A percentile compares a stretch with the other conserved stretches of the same genome.
phyloP scores from a whole-genome alignment of 2,888 invertebrate genomes.

The Ryuthela nishihirai region DNA sequence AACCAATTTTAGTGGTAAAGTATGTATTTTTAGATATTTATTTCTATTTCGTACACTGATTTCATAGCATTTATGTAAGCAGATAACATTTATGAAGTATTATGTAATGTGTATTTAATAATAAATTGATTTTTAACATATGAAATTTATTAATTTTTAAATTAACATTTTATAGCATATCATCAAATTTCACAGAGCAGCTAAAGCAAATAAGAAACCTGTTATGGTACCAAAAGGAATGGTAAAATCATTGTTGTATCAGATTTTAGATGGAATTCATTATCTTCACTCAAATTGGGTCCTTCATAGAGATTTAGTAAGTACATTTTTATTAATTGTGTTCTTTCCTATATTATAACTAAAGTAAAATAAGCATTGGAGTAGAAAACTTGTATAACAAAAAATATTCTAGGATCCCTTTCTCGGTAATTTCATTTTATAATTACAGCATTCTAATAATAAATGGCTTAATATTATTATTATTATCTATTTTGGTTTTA shows the following conservation, averaged over 20 bases:
- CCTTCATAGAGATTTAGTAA: slow-evolving; percentile 89
- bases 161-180: slow-evolving; percentile 78
- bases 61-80: not conserved
- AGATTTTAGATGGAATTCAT: slow-evolving; percentile 97
- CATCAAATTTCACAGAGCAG: slow-evolving; percentile 96
- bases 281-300: slow-evolving; percentile 99
- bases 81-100: not conserved
- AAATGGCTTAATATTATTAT: too few relatives aligned
- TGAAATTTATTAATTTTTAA: slow-evolving; percentile 28
- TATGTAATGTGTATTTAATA: not conserved
- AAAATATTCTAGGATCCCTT: too few relatives aligned
- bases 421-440: too few relatives aligned
- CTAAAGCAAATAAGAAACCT: slow-evolving; percentile 94
- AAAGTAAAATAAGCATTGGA: too few relatives aligned
- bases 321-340: too few relatives aligned
- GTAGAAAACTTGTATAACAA: too few relatives aligned
- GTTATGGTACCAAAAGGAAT: slow-evolving; percentile 94
- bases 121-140: slow-evolving; percentile 3
- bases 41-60: too few relatives aligned
- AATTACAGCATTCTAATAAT: too few relatives aligned
- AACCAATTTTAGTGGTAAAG: too few relatives aligned
- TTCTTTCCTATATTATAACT: too few relatives aligned
- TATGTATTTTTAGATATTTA: too few relatives aligned
- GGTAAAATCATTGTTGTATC: slow-evolving; percentile 96
- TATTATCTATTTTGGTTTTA: too few relatives aligned